phyloP scores from a whole-genome alignment of 1,140 invertebrate species.

The Drosophila micromelanica region DNA sequence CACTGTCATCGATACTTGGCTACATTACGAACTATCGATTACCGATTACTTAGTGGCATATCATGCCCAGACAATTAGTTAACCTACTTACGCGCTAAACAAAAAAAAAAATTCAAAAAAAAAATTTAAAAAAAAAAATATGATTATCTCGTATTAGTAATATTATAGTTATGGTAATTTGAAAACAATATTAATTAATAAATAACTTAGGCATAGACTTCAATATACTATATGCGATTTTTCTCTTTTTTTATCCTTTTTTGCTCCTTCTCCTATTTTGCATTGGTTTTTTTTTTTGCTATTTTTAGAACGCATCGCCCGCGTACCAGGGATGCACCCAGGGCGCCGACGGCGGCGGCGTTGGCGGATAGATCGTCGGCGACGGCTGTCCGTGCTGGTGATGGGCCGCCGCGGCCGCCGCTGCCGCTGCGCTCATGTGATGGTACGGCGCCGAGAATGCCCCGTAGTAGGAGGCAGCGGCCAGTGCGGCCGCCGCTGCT shows the following conservation, averaged over 20 bases:
- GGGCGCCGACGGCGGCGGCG: conserved; percentile 82
- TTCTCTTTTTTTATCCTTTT: not conserved
- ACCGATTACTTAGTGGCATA: conserved; percentile 51
- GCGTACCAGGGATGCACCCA: conserved; percentile 84
- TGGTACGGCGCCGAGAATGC: conserved; percentile 60
- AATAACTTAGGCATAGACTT: conserved; percentile 33
- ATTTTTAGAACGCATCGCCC: conserved; percentile 78
- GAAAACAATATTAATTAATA: conserved; percentile 10
- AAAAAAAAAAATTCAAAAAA: conserved; percentile 22
- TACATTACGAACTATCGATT: conserved; percentile 34
- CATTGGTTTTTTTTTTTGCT: not conserved
- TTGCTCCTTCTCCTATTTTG: not conserved
- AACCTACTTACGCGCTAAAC: conserved; percentile 67
- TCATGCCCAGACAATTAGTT: conserved; percentile 74
- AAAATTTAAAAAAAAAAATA: conserved; percentile 25
- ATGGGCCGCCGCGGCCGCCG: conserved; percentile 66
- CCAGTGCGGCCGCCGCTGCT: conserved; percentile 60
- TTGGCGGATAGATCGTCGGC: conserved; percentile 84
- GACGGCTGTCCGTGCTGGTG: conserved; percentile 78
- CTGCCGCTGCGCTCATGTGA: conserved; percentile 49
- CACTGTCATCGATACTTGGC: conserved; percentile 23
- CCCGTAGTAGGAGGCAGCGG: conserved; percentile 61
- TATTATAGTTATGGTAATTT: not conserved
- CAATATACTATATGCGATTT: not conserved
- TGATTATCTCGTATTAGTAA: not conserved